Base-by-base conservation (phyloP, 2,797 vertebrate species). In the Scomberomorus guttatus region DNA sequence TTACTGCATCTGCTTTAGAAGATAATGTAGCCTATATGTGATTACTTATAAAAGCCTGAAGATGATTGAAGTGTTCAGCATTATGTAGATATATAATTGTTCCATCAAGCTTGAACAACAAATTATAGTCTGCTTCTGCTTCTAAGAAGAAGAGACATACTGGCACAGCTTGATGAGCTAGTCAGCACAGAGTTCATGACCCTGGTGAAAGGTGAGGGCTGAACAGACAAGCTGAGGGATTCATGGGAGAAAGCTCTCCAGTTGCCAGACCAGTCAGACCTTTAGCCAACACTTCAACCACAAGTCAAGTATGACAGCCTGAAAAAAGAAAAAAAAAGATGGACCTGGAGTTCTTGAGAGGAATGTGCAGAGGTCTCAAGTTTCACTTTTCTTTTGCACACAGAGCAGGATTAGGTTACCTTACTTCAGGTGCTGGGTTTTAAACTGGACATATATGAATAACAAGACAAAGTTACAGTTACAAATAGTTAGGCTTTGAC, bases 91-190 rank as follows among this genome's bases (percentile, higher is more conserved):
- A 42, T 42, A 14, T 13, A 42, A 42, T 42, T 42, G 39, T 42
- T 42, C 39, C 39, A 42, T 42, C 11, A 59, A n/a, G 57, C 32
- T 58, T 32, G 8, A 20, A 34, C 25, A 9, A 56, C 17, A 32
- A 14, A 10, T 32, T 18, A 32, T 9, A 8, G 6, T 34, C 11
- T n/a, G 18, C 13, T 32, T 13, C 34, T 18, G 8, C 20, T 13
- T 25, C 24, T 59, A 10, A 75, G 24, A 10, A 24, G 15, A 56
- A 4, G 44, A 46, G 44, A 27, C 20, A 12, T 29, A 56, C 50
- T 32, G 42, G 29, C 51, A 77, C 39, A 48, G 34, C 44, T 68
- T 61, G 57, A 61, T 20, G 61, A 64, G 25, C 24, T 15, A 57
- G 51, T 72, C 34, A 29, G 42, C 17, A 27, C 54, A 10, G 11